Evolutionary conservation across 37 sponge, comb jelly and placozoan genomes (phyloP), one percentile per base, ranked within the genome.

Genomic region (Beroe ovata): DNA sequence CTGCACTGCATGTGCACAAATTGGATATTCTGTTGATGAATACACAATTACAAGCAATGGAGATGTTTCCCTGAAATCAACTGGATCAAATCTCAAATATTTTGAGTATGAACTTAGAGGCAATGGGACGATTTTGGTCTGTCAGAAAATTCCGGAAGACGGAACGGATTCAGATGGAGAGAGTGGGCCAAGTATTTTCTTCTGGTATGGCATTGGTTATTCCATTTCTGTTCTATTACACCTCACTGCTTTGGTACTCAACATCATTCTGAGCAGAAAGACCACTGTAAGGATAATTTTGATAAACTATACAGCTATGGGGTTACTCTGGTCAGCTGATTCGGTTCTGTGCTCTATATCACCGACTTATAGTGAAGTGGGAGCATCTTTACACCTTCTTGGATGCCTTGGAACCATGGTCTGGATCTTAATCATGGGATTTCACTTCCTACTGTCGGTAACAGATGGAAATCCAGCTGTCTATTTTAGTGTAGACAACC

Each of bases 401-500:
- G 84, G 84, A 39, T 8, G 26, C 2, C 23, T 77, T 20, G 54
- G 54, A 22, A 42, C 41, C 33, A 29, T 77, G 23, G 54, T 54
- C 47, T 77, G 84, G 84, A 42, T 77, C 28, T 54, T 77, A 1
- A 77, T 77, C 47, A 39, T 77, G 0, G 23, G 54, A 21, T 77
- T 77, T 35, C 84, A 77, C 47, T 54, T 77, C 25, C 54, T 77
- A 0, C 23, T 40, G 4, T 77, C 84, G 3, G 84, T 77, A 54
- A 32, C 84, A 8, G 84, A 77, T 77, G 84, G 54, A 20, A 77
- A 36, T 42, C 84, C 84, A n/a, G 84, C 84, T 4, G 54, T 42
- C 3, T 77, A 77, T 36, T 77, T 77, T 40, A 77, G 84, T 77
- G 84, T 77, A 23, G 84, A 77, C 26, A 77, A 77, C 84, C 25